Conservation (phyloP, 92 coral and sea anemone species). For the Porites lobata region DNA sequence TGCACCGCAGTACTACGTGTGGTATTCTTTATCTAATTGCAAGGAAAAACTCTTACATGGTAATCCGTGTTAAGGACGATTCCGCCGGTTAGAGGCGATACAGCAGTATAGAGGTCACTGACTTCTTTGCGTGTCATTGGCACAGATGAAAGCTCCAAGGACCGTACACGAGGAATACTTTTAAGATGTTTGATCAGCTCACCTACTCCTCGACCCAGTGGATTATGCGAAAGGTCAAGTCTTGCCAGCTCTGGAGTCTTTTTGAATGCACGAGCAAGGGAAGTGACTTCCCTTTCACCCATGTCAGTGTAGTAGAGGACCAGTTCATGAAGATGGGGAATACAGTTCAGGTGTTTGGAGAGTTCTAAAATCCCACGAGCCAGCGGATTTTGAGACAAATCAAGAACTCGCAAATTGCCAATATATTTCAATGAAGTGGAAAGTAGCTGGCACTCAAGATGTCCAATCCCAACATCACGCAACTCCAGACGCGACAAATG, state of each 20-base stretch:
- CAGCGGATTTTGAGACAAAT: not conserved
- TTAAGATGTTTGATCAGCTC: not conserved
- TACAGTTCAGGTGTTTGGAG: not conserved
- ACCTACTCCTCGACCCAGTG: not conserved
- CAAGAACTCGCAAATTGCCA: not conserved
- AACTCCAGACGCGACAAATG: not conserved
- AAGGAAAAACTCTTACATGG: not conserved
- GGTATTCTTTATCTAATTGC: no score
- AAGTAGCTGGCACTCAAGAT: not conserved
- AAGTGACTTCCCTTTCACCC: conserved; percentile 1
- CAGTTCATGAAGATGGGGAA: not conserved
- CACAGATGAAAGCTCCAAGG: not conserved
- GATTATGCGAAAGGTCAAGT: not conserved
- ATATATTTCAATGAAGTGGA: not conserved
- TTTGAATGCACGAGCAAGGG: not conserved
- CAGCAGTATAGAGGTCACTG: no score
- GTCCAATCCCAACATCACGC: not conserved
- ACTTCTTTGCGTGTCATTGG: not conserved
- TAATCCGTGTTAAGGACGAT: not conserved
- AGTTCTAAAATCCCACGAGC: not conserved
- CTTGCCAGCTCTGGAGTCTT: accelerated
- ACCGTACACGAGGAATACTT: not conserved
- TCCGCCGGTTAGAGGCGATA: not conserved
- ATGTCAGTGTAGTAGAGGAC: accelerated
- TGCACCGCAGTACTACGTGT: no score